These are phyloP conservation scores for Amorpha juglandis DNA, from an alignment of 2,888 invertebrate genomes.

Conservation along the genomic window DNA sequence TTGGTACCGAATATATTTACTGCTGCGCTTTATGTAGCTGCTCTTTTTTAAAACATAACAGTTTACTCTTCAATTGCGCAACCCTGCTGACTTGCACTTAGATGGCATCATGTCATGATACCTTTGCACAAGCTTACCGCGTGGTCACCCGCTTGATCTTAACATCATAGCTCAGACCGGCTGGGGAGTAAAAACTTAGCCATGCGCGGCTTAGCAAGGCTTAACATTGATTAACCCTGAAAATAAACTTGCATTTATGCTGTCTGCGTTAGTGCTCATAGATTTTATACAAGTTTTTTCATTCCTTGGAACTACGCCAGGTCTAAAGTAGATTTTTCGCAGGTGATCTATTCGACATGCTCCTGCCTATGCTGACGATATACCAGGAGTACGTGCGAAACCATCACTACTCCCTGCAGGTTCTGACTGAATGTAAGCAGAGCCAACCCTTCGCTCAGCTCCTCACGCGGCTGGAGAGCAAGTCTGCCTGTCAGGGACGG, in stretches of 20 bases:
- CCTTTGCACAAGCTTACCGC: no score
- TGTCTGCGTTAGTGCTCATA: background rate
- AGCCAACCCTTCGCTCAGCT: constrained; percentile 90
- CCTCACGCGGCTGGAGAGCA: constrained; percentile 92
- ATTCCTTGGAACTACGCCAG: background rate
- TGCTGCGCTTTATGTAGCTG: background rate
- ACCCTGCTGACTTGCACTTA: no score
- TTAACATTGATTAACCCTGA: background rate
- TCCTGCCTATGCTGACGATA: constrained; percentile 96
- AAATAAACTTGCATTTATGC: background rate
- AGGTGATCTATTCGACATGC: constrained; percentile 97
- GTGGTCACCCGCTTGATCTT: no score
- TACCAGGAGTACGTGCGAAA: constrained; percentile 98
- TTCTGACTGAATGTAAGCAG: constrained; percentile 96
- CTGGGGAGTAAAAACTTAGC: no score
- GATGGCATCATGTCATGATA: no score
- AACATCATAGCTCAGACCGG: no score
- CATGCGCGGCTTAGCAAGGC: background rate
- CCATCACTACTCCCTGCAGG: constrained; percentile 96
- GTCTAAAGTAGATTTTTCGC: constrained; percentile 40
- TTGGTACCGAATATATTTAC: background rate
- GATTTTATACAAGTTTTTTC: constrained; percentile 18
- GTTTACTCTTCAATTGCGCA: no score
- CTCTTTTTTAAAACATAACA: no score
- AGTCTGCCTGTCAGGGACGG: constrained; percentile 92